phyloP scores from a whole-genome alignment of 2,797 vertebrate species.

The Phoebastria nigripes region DNA sequence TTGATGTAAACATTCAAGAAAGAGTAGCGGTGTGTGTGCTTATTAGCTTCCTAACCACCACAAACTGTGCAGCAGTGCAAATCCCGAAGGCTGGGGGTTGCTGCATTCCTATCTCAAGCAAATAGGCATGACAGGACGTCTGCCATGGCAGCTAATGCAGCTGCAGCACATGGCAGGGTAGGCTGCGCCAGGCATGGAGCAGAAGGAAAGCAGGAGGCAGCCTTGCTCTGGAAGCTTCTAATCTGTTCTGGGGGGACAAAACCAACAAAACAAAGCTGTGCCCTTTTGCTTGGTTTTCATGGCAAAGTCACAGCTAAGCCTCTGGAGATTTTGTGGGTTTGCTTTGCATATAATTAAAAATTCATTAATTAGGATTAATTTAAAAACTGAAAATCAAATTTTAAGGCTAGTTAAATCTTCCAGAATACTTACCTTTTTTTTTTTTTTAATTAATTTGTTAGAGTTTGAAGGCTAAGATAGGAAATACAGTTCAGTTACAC shows the following conservation, averaged over 20 bases:
- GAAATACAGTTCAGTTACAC: neutral
- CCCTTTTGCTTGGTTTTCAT: neutral
- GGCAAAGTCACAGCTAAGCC: neutral
- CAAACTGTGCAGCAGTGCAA: rapidly evolving
- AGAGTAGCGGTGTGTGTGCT: neutral
- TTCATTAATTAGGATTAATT: constrained; percentile 50
- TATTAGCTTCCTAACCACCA: neutral
- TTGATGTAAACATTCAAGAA: neutral
- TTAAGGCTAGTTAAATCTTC: constrained; percentile 49
- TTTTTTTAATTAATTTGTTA: neutral
- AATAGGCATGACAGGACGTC: neutral
- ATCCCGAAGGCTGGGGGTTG: neutral
- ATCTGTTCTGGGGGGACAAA: neutral
- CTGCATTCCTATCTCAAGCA: neutral
- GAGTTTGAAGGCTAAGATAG: neutral
- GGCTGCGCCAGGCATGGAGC: neutral
- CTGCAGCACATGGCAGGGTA: rapidly evolving
- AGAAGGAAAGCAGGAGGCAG: neutral
- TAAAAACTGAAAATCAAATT: constrained; percentile 34
- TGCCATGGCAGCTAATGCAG: neutral
- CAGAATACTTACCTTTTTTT: neutral
- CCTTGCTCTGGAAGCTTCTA: neutral
- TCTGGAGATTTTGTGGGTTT: constrained; percentile 11
- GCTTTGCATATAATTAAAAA: constrained; percentile 29
- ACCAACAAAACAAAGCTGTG: neutral